A percentile compares a stretch with the other conserved stretches of the same genome.
Conservation (phyloP, 1,140 invertebrate genomes). For the Leptestheria dahalacensis region DNA sequence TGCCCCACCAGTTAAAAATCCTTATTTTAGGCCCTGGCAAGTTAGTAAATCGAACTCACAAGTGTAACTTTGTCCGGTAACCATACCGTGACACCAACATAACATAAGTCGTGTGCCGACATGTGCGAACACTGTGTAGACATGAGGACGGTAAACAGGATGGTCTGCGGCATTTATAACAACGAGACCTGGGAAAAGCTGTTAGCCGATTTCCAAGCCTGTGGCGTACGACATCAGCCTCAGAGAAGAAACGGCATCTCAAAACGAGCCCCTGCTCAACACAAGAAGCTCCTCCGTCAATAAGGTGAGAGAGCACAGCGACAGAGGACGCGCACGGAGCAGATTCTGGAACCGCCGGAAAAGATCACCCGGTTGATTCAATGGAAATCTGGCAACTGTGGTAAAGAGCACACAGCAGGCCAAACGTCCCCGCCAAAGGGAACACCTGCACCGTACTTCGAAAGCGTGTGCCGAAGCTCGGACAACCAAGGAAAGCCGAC, state of each 20-base stretch:
- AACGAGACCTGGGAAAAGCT: constrained; percentile 7
- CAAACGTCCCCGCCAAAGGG: not conserved
- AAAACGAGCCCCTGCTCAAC: constrained; percentile 13
- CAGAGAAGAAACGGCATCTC: constrained; percentile 6
- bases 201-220: not conserved
- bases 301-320: not conserved
- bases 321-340: not conserved
- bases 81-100: too few relatives aligned
- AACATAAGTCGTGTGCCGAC: too few relatives aligned
- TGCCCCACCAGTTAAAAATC: too few relatives aligned
- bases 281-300: not conserved
- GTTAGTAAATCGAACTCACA: too few relatives aligned
- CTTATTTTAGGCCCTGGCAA: too few relatives aligned
- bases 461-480: not conserved
- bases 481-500: not conserved
- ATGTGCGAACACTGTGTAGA: too few relatives aligned
- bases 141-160: too few relatives aligned
- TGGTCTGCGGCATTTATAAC: too few relatives aligned
- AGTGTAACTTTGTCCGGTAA: too few relatives aligned
- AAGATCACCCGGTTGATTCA: not conserved
- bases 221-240: too few relatives aligned
- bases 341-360: not conserved
- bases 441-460: not conserved
- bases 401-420: not conserved
- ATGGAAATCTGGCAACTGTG: not conserved